Conservation (phyloP, 2,113 vertebrate genomes). For the Calyptomena viridis region DNA sequence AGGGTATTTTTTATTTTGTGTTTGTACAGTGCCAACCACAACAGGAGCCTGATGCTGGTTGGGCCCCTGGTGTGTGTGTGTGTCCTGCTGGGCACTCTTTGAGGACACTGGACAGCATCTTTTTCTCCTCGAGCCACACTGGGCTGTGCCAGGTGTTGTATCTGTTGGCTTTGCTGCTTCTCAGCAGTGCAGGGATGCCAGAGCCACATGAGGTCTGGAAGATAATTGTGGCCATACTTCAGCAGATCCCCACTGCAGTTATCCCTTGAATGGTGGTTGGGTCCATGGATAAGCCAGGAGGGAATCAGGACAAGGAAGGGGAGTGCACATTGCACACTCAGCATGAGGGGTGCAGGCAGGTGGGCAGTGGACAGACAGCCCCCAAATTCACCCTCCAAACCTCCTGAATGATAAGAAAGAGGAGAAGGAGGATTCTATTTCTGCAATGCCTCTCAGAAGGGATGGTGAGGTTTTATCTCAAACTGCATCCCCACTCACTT, state of each 20-base stretch:
- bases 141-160: background rate
- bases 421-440: background rate
- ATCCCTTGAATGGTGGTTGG: background rate
- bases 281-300: background rate
- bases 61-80: background rate
- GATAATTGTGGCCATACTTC: background rate
- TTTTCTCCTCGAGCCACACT: background rate
- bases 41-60: background rate
- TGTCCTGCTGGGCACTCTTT: background rate
- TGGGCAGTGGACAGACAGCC: accelerated
- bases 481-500: background rate
- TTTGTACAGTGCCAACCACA: background rate
- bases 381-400: background rate
- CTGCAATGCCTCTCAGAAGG: background rate
- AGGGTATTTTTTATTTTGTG: background rate
- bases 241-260: background rate
- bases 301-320: background rate
- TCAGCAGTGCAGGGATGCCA: background rate
- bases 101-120: background rate
- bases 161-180: background rate
- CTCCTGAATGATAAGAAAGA: accelerated
- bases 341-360: background rate
- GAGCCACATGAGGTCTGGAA: background rate
- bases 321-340: accelerated
- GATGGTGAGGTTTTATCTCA: background rate